Evolutionary conservation across 2,113 vertebrate species (phyloP).

Genomic region (Pangasianodon gigas): DNA sequence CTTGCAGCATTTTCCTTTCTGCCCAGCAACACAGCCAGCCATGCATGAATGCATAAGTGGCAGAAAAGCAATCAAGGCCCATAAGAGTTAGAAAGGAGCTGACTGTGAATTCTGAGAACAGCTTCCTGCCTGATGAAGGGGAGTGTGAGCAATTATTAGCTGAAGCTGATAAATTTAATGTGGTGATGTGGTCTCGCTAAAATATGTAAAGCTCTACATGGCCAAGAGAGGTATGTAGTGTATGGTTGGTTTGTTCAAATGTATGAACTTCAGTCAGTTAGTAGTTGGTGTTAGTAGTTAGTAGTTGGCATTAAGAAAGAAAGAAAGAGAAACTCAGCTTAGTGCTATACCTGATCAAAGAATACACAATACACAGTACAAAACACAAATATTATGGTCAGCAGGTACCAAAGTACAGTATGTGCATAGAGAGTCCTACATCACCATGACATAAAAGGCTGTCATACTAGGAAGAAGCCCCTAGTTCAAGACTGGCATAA

Average conservation of each 20-base stretch:
- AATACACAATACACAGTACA: background rate
- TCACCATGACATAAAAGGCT: background rate
- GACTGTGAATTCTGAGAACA: slow-evolving; percentile 3
- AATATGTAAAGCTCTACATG: background rate
- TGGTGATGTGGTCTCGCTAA: background rate
- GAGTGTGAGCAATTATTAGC: background rate
- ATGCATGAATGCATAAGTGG: slow-evolving; percentile 10
- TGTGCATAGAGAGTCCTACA: background rate
- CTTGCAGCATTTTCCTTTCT: background rate
- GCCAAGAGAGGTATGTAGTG: background rate
- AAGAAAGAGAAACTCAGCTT: background rate
- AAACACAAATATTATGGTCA: background rate
- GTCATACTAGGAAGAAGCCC: background rate
- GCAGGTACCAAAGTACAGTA: background rate
- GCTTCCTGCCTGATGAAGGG: background rate
- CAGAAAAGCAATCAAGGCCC: background rate
- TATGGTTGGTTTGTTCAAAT: background rate
- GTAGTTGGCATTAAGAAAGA: background rate
- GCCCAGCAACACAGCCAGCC: background rate
- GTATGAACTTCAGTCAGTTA: background rate
- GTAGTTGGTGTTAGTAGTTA: background rate
- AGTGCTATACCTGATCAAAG: background rate
- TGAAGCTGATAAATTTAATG: background rate
- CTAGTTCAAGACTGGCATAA: background rate
- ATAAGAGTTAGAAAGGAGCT: background rate